Evolutionary conservation across 2,113 vertebrate species (phyloP), one percentile per base, ranked within the genome.

Genomic region (Sula dactylatra): DNA sequence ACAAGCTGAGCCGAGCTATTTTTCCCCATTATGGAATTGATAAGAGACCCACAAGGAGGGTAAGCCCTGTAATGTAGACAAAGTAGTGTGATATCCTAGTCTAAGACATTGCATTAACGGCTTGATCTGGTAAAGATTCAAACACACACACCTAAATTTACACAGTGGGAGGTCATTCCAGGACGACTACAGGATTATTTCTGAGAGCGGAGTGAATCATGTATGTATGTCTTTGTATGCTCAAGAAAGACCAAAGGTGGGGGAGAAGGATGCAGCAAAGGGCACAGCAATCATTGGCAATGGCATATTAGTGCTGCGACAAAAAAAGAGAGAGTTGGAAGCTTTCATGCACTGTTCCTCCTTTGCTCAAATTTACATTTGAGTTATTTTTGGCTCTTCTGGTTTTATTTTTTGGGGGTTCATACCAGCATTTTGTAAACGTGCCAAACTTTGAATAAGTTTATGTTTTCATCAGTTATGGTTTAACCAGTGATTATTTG

Each of bases 91-190:
- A 77, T 85, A 62, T 86, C 82, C 61, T 4, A 8, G 76, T 36
- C 84, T 71, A 76, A 87, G 79, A 80, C 27, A 9, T 70, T 34
- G 31, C 55, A 87, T 71, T 76, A 82, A 73, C 88, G 92, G 82
- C 71, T 80, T 93, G 66, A 91, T 96, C 89, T 85, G 88, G 82
- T 85, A 85, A 93, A 91, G 91, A 86, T 61, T 91, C 87, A 77
- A 69, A 72, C 36, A 38, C 70, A 72, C 66, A 77, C 58, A 13
- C 94, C 93, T 91, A 80, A 66, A 95, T 97, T 93, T 95, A 91
- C 55, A 9, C 93, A 95, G 81, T 73, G 74, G 96, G 93, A 95
- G 91, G 91, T 96, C 89, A 91, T 90, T 74, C 74, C 62, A 58
- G 94, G 95, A 87, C 12, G 2, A 71, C 73, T 76, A 50, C 61